These are phyloP conservation scores for Oxycera nigricornis DNA, from an alignment of 2,888 invertebrate genomes.

Conservation along the genomic window DNA sequence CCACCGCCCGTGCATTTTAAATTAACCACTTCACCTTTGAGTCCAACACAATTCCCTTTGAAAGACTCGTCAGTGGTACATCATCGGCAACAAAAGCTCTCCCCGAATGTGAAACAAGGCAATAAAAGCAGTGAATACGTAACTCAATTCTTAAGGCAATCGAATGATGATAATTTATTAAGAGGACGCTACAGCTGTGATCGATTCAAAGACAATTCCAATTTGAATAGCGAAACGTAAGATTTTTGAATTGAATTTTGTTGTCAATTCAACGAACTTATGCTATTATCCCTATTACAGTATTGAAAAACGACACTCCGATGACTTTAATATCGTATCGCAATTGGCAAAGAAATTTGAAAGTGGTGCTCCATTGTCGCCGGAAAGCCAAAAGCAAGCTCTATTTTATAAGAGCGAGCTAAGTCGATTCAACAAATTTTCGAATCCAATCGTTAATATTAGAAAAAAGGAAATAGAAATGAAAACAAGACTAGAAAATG, in stretches of 20 bases:
- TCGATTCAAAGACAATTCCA: constrained; percentile 39
- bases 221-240: constrained; percentile 28
- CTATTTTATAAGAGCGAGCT: constrained; percentile 74
- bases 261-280: not conserved
- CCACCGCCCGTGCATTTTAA: constrained; percentile 9
- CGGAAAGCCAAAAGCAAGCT: constrained; percentile 67
- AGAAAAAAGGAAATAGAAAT: constrained; percentile 40
- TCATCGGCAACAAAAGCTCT: constrained; percentile 16
- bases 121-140: constrained; percentile 36
- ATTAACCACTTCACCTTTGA: not conserved
- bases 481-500: constrained; percentile 34
- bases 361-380: constrained; percentile 67
- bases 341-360: constrained; percentile 79
- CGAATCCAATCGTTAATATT: constrained; percentile 36
- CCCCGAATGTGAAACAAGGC: not conserved
- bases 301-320: constrained; percentile 43
- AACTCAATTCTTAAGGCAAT: constrained; percentile 29
- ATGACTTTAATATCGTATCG: constrained; percentile 72
- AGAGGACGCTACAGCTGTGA: constrained; percentile 36
- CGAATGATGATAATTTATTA: constrained; percentile 21
- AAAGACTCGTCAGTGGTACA: constrained; percentile 11
- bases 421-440: constrained; percentile 54
- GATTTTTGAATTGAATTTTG: not conserved
- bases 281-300: not conserved
- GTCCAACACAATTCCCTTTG: not conserved